phyloP scores from a whole-genome alignment of 2,888 invertebrate species.

The Physocephala rufipes region DNA sequence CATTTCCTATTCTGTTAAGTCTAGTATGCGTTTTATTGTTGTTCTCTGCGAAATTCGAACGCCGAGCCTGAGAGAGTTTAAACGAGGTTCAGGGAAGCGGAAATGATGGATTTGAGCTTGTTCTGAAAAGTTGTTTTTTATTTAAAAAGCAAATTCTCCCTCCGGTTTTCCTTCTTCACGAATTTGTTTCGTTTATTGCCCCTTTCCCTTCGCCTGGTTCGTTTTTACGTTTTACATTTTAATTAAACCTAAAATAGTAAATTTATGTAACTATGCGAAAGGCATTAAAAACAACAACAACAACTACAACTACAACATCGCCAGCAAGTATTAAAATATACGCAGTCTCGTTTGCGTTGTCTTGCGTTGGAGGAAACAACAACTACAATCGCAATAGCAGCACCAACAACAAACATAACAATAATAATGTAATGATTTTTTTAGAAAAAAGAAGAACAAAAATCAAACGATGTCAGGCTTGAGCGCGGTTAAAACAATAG shows the following conservation, averaged over 20 bases:
- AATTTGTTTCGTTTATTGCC: slow-evolving; percentile 32
- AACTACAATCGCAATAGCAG: neutral
- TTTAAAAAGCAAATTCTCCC: slow-evolving; percentile 6
- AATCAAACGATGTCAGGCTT: slow-evolving; percentile 40
- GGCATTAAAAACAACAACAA: slow-evolving; percentile 13
- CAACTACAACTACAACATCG: no score
- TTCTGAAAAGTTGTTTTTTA: slow-evolving; percentile 19
- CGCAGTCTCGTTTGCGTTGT: neutral
- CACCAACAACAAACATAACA: neutral
- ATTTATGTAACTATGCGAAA: slow-evolving; percentile 16
- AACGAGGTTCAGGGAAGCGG: slow-evolving; percentile 62
- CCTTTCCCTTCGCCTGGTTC: neutral
- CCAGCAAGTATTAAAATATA: neutral
- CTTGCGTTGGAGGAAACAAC: slow-evolving; percentile 18
- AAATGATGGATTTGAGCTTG: slow-evolving; percentile 64
- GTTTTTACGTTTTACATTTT: slow-evolving; percentile 45
- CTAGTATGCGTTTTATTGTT: neutral
- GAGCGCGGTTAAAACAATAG: slow-evolving; percentile 30
- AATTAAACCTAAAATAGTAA: slow-evolving; percentile 41
- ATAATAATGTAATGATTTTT: neutral
- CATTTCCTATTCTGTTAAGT: neutral
- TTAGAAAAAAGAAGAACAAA: slow-evolving; percentile 7
- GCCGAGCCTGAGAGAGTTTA: no score
- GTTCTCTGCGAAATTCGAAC: no score
- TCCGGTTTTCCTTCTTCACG: slow-evolving; percentile 14